A percentile compares a stretch with the other conserved stretches of the same genome.
Conservation (phyloP, 2,797 vertebrate species). For the Bucorvus abyssinicus region DNA sequence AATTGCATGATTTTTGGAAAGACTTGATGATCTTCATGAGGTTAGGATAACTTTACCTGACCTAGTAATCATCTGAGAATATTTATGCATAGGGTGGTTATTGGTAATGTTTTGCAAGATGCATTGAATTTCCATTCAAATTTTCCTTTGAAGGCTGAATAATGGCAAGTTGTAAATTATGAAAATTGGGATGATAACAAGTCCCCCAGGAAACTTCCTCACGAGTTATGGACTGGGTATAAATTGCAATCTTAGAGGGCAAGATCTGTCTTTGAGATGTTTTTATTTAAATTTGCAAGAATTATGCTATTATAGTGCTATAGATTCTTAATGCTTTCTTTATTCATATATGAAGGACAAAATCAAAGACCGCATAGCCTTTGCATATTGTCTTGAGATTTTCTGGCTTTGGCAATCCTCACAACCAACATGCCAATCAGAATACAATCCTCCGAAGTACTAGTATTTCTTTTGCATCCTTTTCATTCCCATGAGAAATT, state of each 20-base stretch:
- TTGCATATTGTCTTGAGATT: not conserved
- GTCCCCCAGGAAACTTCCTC: not conserved
- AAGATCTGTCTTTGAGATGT: not conserved
- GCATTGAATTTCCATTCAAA: not conserved
- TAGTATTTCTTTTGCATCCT: not conserved
- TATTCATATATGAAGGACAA: not conserved
- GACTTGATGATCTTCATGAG: not conserved
- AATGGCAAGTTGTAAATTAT: not conserved
- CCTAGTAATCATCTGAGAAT: not conserved
- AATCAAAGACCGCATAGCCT: not conserved
- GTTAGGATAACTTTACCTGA: not conserved
- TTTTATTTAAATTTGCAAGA: not conserved
- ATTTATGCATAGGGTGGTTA: not conserved
- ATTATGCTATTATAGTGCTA: not conserved
- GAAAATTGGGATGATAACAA: not conserved
- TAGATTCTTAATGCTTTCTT: not conserved
- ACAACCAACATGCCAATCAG: not conserved
- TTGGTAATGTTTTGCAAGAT: not conserved
- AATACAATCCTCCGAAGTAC: not conserved
- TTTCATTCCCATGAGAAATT: not conserved
- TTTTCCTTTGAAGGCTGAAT: not conserved
- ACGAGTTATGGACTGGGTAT: not conserved
- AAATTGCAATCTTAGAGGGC: not conserved
- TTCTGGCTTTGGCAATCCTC: not conserved
- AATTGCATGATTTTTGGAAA: not conserved